Conservation (phyloP, 64 coral and sea anemone genomes). For the Platygyra sinensis region DNA sequence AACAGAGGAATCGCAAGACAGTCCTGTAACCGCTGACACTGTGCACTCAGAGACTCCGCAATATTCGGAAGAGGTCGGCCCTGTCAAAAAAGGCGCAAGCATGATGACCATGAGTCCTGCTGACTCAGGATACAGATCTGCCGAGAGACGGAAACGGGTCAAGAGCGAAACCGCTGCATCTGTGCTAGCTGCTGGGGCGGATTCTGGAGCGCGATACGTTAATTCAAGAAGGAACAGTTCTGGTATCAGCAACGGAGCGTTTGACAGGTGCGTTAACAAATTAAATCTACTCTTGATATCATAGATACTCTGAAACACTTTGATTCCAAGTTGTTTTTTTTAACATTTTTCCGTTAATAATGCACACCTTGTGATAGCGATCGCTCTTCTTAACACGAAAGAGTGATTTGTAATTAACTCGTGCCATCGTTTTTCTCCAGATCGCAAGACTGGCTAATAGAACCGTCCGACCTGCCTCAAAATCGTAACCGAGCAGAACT, state of each 20-base stretch:
- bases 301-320: no score
- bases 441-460: neutral
- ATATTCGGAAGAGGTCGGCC: conserved; percentile 4
- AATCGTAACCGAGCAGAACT: neutral
- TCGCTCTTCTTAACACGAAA: no score
- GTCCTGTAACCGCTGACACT: conserved; percentile 1
- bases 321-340: no score
- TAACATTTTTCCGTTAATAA: no score
- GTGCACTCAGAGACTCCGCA: conserved; percentile 22
- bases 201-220: no score
- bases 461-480: neutral
- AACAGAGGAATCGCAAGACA: conserved; percentile 17
- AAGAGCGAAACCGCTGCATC: conserved; percentile 18
- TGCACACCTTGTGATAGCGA: no score
- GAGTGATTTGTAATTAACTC: neutral
- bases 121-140: neutral
- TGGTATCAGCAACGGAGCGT: no score
- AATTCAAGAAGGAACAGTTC: no score
- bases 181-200: no score
- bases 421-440: neutral
- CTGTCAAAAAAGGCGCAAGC: conserved; percentile 1
- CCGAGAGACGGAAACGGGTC: conserved; percentile 7
- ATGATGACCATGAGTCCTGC: conserved; percentile 19
- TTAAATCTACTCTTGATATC: no score
- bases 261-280: no score